phyloP scores from a whole-genome alignment of 2,888 invertebrate species.

The Cetonia aurata region DNA sequence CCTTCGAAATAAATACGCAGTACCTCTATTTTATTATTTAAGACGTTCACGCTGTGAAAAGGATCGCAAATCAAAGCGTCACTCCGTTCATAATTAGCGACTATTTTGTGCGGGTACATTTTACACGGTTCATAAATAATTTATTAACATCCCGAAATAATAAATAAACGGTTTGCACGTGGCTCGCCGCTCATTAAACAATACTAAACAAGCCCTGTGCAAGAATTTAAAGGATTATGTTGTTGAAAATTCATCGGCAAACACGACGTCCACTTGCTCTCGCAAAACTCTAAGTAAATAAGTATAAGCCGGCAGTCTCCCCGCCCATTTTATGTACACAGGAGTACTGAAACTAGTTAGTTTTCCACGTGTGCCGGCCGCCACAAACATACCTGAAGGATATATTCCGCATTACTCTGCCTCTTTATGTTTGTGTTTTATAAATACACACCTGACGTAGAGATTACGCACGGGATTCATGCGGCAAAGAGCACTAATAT shows the following conservation, averaged over 20 bases:
- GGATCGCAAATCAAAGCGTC: too few relatives aligned
- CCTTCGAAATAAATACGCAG: too few relatives aligned
- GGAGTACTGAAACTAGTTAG: constrained; percentile 39
- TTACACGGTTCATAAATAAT: neutral
- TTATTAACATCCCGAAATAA: neutral
- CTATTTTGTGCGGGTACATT: neutral
- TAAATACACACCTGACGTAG: neutral
- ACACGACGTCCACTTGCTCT: constrained; percentile 48
- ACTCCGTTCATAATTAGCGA: too few relatives aligned
- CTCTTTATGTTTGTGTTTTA: constrained; percentile 29
- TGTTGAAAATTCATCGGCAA: constrained; percentile 49
- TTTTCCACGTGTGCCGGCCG: constrained; percentile 35
- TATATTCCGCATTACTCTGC: constrained; percentile 4
- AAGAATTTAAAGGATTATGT: constrained; percentile 33
- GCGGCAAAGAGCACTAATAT: neutral
- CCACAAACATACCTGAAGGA: constrained; percentile 34
- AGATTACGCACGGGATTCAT: constrained; percentile 14
- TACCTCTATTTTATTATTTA: neutral
- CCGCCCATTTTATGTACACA: constrained; percentile 42
- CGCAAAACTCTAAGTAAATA: constrained; percentile 48
- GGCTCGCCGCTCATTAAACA: constrained; percentile 11
- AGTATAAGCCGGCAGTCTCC: constrained; percentile 49
- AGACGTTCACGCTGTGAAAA: too few relatives aligned
- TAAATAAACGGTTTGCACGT: constrained; percentile 17
- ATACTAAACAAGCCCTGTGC: constrained; percentile 13